Conservation (phyloP, 2,113 vertebrate genomes). For the Tonatia bakeri region DNA sequence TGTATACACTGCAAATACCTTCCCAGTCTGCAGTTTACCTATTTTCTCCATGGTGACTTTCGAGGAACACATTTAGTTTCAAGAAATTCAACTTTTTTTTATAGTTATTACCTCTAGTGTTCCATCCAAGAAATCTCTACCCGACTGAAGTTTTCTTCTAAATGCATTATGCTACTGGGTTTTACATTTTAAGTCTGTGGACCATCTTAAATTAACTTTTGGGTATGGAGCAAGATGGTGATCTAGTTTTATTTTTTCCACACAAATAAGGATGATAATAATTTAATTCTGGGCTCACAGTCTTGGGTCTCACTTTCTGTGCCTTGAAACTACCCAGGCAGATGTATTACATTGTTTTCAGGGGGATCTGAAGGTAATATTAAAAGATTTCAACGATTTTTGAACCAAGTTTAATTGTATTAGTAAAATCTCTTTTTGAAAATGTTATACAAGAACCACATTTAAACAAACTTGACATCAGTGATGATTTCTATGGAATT, state of each 20-base stretch:
- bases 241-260: not conserved
- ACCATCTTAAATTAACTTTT: not conserved
- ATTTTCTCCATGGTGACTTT: not conserved
- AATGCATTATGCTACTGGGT: not conserved
- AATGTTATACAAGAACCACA: not conserved
- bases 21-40: not conserved
- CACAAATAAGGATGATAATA: not conserved
- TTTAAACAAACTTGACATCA: not conserved
- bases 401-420: not conserved
- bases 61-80: not conserved
- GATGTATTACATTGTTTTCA: not conserved
- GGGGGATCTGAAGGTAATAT: not conserved
- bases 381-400: not conserved
- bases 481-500: not conserved
- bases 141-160: not conserved
- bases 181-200: not conserved
- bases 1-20: not conserved
- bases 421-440: not conserved
- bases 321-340: not conserved
- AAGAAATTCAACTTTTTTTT: not conserved
- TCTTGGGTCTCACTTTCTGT: not conserved
- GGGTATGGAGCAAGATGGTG: not conserved
- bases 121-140: not conserved
- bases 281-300: not conserved
- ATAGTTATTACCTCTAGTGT: not conserved